Conservation (phyloP, 2,113 vertebrate genomes). For the Scatophagus argus region DNA sequence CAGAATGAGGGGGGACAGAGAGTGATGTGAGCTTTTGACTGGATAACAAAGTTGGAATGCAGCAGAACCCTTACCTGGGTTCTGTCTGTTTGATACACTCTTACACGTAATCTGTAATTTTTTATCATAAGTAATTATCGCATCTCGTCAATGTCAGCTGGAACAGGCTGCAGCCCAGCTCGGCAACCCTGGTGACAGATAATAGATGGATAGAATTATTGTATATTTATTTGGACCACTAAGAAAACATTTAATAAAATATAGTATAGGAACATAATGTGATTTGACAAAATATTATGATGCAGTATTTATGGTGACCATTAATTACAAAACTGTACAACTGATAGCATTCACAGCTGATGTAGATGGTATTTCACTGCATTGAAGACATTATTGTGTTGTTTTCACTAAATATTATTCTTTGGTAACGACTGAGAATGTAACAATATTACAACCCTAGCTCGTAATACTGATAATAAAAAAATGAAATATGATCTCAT, state of each 20-base stretch:
- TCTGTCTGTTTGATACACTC: not conserved
- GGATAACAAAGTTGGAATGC: constrained; percentile 18
- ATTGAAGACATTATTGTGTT: too few species aligned
- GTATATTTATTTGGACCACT: not conserved
- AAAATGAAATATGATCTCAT: too few species aligned
- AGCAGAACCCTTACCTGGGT: not conserved
- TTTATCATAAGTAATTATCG: not conserved
- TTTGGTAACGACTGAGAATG: too few species aligned
- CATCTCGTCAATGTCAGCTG: too few species aligned
- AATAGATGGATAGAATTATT: too few species aligned
- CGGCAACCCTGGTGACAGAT: too few species aligned
- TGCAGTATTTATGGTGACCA: not conserved
- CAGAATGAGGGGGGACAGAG: constrained; percentile 84
- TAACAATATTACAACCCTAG: too few species aligned
- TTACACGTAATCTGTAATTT: not conserved
- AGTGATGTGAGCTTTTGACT: constrained; percentile 36
- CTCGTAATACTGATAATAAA: too few species aligned
- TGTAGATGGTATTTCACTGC: not conserved
- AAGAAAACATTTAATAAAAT: not conserved
- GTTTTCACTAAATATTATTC: too few species aligned
- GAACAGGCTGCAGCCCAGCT: too few species aligned
- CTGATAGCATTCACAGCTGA: not conserved
- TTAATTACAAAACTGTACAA: not conserved
- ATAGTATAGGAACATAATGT: not conserved
- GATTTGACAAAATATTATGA: too few species aligned